Percentiles rank a stretch among this genome's conserved stretches.
Conservation (phyloP, 1,140 invertebrate species). For the Conus ventricosus region DNA sequence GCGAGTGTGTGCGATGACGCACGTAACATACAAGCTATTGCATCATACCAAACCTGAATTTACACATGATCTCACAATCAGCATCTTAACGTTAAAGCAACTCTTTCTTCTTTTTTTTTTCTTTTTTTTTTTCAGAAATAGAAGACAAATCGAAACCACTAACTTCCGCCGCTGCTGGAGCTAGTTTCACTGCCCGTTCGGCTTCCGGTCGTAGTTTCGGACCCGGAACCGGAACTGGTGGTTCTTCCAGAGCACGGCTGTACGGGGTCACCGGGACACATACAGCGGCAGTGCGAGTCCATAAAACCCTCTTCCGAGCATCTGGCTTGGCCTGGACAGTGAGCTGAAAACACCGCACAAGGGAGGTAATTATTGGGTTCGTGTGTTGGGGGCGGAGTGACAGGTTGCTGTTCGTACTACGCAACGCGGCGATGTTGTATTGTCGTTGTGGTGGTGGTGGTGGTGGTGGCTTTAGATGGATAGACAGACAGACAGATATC, state of each 20-base stretch:
- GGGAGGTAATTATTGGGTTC: not conserved
- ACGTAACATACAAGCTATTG: not conserved
- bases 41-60: not conserved
- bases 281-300: conserved; percentile 54
- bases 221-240: not conserved
- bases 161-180: no score
- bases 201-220: conserved; percentile 13
- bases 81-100: no score
- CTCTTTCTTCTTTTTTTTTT: no score
- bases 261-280: conserved; percentile 48
- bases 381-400: no score
- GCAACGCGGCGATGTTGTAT: not conserved
- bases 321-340: not conserved
- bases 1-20: not conserved
- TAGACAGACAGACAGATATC: no score
- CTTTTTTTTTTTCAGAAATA: not conserved
- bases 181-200: not conserved
- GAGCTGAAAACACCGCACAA: not conserved
- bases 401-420: no score
- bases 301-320: conserved; percentile 53
- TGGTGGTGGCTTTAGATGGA: no score
- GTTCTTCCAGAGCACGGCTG: not conserved
- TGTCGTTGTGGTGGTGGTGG: not conserved
- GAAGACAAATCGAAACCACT: no score
- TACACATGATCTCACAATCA: no score